These are phyloP conservation scores for Cantharis lateralis DNA, from an alignment of 2,888 invertebrate genomes.

Conservation along the genomic window DNA sequence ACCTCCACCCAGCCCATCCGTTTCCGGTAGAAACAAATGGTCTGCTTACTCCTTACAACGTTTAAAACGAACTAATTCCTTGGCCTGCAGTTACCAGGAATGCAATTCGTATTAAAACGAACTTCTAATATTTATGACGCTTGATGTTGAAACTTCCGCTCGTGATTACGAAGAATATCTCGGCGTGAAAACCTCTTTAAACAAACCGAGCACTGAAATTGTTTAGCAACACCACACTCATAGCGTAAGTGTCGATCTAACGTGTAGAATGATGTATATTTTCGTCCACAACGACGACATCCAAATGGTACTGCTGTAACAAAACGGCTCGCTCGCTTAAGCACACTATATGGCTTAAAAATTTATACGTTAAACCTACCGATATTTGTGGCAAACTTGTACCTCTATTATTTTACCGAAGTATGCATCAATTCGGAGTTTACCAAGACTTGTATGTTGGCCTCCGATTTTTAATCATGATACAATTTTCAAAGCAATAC, in stretches of 20 bases:
- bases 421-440: background rate
- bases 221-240: slow-evolving; percentile 63
- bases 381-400: background rate
- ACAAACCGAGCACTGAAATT: slow-evolving; percentile 54
- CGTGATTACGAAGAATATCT: slow-evolving; percentile 50
- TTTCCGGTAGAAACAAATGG: slow-evolving; percentile 42
- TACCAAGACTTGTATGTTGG: background rate
- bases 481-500: background rate
- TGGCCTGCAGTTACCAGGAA: slow-evolving; percentile 27
- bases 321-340: slow-evolving; percentile 41
- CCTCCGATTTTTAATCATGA: no score
- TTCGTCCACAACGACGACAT: slow-evolving; percentile 64
- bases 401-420: background rate
- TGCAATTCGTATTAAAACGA: background rate
- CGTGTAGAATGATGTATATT: slow-evolving; percentile 63
- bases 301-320: slow-evolving; percentile 50
- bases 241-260: slow-evolving; percentile 62
- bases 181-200: slow-evolving; percentile 51
- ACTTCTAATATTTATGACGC: slow-evolving; percentile 24
- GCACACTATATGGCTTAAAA: slow-evolving; percentile 18
- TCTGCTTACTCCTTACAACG: slow-evolving; percentile 43
- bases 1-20: slow-evolving; percentile 50
- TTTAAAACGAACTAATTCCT: slow-evolving; percentile 1
- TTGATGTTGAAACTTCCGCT: slow-evolving; percentile 45
- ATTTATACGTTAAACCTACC: background rate